Base-by-base conservation (phyloP, 2,797 vertebrate genomes). In the Intellagama lesueurii region DNA sequence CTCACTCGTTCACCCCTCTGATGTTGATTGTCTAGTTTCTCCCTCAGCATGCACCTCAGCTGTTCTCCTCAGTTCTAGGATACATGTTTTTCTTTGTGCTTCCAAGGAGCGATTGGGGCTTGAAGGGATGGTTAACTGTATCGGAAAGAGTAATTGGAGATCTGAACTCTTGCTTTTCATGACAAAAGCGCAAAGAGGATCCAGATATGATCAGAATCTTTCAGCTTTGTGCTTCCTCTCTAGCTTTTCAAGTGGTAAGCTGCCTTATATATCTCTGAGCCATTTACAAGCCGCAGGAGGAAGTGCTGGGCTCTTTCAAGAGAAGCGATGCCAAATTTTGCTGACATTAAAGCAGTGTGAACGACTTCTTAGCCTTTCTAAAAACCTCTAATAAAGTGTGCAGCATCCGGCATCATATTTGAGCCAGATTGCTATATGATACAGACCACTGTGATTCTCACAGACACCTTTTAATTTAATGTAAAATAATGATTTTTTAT, bases 221-320 rank as follows among this genome's bases (percentile, higher is more conserved):
- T 24, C 72, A 28, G 82, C 9, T 40, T 87, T 77, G 49, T 26
- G 26, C 14, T 73, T 47, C 49, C 72, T 81, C n/a, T 64, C 35
- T n/a, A 69, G 76, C 40, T 80, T 90, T 75, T 85, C 86, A 85
- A 88, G 86, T 35, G 52, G 40, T 0, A 4, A 56, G 40, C 17
- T 30, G 44, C 47, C 26, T 60, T 49, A 35, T 16, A 16, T 69
- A 47, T 87, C 85, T 77, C 22, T 47, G 79, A 90, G 85, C 44
- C 22, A 12, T 83, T 89, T 56, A 47, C 44, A 64, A 84, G 85
- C 35, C 30, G 30, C 17, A 78, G 35, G n/a, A 82, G 76, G 32
- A 79, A n/a, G 64, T 2, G 11, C n/a, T 9, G 12, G 12, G 66
- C 7, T 35, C 40, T 70, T 35, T 49, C 49, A 52, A 77, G 35